Evolutionary conservation across 2,113 vertebrate genomes (phyloP).

Genomic region (Hyaena hyaena): DNA sequence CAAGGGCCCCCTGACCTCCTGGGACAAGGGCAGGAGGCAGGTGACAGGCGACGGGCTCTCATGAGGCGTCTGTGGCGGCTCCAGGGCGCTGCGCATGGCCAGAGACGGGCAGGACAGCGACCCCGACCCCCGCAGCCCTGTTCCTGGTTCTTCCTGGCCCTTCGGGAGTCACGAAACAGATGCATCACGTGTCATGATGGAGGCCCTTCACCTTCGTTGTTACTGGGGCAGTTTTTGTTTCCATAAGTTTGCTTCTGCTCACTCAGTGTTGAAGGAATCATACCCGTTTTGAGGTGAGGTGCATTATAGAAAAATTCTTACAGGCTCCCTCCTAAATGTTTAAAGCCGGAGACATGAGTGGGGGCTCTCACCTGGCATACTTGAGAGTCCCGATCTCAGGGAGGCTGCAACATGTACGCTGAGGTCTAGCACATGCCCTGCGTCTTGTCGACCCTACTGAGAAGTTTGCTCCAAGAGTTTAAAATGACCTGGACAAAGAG

Average conservation of each 20-base stretch:
- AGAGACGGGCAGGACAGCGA: fast-evolving
- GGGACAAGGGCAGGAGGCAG: background rate
- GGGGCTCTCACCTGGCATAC: conserved; percentile 47
- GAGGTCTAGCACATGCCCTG: fast-evolving
- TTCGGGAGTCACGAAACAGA: fast-evolving
- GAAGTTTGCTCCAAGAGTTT: background rate
- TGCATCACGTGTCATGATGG: fast-evolving
- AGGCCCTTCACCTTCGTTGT: fast-evolving
- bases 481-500: conserved; percentile 14
- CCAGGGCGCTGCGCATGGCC: fast-evolving
- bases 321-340: fast-evolving
- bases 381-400: fast-evolving
- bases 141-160: background rate
- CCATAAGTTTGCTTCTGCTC: fast-evolving
- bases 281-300: background rate
- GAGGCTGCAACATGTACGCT: no score
- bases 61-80: background rate
- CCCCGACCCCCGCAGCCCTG: fast-evolving
- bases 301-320: fast-evolving
- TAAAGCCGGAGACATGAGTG: fast-evolving
- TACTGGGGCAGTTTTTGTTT: background rate
- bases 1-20: background rate
- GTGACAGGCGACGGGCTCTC: no score
- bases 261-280: background rate
- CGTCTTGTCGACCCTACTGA: fast-evolving